phyloP scores from a whole-genome alignment of 2,113 vertebrate species.

The Calidris pygmaea region DNA sequence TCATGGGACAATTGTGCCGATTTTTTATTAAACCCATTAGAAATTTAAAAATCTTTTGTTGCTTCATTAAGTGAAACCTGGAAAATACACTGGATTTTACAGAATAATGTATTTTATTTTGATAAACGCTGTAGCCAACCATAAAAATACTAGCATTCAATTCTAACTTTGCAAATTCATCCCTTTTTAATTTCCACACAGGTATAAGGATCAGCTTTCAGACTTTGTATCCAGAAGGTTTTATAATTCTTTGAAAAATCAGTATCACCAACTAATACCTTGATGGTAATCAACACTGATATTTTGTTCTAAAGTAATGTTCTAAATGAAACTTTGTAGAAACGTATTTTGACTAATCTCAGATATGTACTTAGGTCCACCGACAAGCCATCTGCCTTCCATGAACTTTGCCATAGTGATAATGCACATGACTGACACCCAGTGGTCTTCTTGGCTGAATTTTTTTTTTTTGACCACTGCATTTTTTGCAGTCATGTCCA shows the following conservation, averaged over 20 bases:
- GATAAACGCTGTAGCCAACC: not conserved
- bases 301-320: not conserved
- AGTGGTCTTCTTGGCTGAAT: not conserved
- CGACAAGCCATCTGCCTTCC: not conserved
- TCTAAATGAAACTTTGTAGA: not conserved
- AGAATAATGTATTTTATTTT: not conserved
- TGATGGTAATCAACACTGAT: not conserved
- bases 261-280: not conserved
- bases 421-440: not conserved
- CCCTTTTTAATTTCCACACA: not conserved
- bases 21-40: not conserved
- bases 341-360: not conserved
- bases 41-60: not conserved
- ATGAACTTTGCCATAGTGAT: not conserved
- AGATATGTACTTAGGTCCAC: not conserved
- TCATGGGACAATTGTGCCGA: not conserved
- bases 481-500: slow-evolving; percentile 15
- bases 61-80: not conserved
- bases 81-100: not conserved
- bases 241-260: not conserved
- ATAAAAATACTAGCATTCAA: not conserved
- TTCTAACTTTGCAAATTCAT: not conserved
- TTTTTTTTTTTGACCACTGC: not conserved
- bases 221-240: not conserved
- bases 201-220: not conserved